A percentile compares a stretch with the other conserved stretches of the same genome.
Conservation (phyloP, 92 coral and sea anemone species). For the Ricordea florida region DNA sequence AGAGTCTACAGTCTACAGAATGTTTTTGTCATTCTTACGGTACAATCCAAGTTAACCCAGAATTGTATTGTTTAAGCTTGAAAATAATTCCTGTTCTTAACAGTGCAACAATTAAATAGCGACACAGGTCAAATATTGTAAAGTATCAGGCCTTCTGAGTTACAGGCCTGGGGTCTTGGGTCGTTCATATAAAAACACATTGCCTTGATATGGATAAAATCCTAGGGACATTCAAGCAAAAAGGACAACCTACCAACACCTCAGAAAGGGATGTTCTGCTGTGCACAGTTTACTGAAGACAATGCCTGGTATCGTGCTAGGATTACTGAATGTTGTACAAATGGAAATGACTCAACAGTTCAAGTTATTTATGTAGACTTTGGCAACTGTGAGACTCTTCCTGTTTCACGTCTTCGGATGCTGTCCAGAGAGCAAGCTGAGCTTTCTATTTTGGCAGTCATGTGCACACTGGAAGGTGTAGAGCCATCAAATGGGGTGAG, state of each 20-base stretch:
- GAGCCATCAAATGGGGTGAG: conserved; percentile 45
- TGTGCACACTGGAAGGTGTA: conserved; percentile 77
- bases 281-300: conserved; percentile 83
- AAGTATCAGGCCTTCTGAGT: too few relatives aligned
- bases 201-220: too few relatives aligned
- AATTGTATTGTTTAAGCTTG: too few relatives aligned
- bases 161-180: too few relatives aligned
- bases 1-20: too few relatives aligned
- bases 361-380: conserved; percentile 85
- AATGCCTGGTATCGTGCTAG: conserved; percentile 79
- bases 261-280: conserved; percentile 67
- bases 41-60: too few relatives aligned
- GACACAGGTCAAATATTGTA: too few relatives aligned
- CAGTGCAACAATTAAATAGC: too few relatives aligned
- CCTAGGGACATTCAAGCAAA: neutral
- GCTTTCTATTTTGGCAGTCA: conserved; percentile 79
- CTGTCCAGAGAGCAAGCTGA: conserved; percentile 73
- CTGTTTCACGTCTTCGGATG: conserved; percentile 60
- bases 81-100: too few relatives aligned
- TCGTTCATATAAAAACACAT: too few relatives aligned
- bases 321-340: conserved; percentile 32
- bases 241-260: neutral
- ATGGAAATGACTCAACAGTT: conserved; percentile 34
- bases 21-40: too few relatives aligned
- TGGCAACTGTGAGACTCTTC: conserved; percentile 80